Conservation (phyloP, 2,797 vertebrate species). For the Emydoidea blandingii region DNA sequence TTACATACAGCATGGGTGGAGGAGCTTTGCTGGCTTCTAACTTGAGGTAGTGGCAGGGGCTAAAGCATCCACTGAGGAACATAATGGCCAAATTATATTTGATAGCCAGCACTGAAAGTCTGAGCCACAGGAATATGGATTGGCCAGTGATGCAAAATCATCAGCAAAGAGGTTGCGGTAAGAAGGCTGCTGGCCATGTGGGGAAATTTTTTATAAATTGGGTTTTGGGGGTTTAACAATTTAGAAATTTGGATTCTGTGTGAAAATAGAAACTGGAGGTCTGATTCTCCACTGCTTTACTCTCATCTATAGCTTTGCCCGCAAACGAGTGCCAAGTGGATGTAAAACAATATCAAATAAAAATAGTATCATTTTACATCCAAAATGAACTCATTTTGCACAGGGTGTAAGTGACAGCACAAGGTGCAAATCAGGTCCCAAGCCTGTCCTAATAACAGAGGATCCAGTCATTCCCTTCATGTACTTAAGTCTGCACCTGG, state of each 20-base stretch:
- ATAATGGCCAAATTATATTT: background rate
- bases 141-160: background rate
- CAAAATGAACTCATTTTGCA: background rate
- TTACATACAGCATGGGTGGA: background rate
- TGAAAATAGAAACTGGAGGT: background rate
- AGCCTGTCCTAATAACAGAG: no score
- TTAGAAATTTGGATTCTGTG: background rate
- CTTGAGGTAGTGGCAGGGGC: background rate
- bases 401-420: fast-evolving
- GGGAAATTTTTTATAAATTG: background rate
- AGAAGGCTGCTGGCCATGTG: background rate
- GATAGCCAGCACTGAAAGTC: background rate
- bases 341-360: background rate
- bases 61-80: background rate
- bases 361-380: background rate
- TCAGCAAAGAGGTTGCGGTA: background rate
- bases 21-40: background rate
- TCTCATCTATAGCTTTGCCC: background rate
- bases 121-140: background rate
- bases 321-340: background rate
- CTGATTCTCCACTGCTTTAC: background rate
- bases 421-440: fast-evolving
- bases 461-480: background rate
- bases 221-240: background rate
- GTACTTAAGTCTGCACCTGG: background rate